These are phyloP conservation scores for Malurus elegans DNA, from an alignment of 2,113 vertebrate species.

Conservation along the genomic window DNA sequence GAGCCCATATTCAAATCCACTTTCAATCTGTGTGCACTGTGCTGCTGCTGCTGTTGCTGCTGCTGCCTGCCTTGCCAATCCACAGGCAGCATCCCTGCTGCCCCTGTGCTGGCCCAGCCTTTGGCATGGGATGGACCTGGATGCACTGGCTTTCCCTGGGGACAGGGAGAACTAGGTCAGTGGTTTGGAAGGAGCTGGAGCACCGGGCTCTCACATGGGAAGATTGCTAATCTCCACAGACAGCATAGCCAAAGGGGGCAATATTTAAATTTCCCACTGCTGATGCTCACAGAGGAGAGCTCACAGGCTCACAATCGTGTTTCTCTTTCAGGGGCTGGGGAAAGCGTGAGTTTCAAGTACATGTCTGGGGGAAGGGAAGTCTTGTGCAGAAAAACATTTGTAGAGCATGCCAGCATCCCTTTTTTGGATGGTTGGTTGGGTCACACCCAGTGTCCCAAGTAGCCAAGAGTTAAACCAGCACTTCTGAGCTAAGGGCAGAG, in stretches of 20 bases:
- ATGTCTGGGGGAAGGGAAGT: neutral
- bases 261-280: neutral
- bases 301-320: neutral
- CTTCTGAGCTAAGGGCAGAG: neutral
- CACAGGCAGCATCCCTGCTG: neutral
- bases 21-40: slow-evolving; percentile 8
- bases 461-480: neutral
- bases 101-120: neutral
- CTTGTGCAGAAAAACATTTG: neutral
- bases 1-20: slow-evolving; percentile 62
- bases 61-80: neutral
- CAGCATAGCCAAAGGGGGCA: slow-evolving; percentile 29
- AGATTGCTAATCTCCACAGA: slow-evolving; percentile 19
- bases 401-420: neutral
- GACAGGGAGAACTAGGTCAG: slow-evolving; percentile 39
- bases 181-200: neutral
- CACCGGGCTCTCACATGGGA: neutral
- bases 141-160: neutral
- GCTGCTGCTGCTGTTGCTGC: neutral
- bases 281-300: neutral
- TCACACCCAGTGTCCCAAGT: neutral
- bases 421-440: neutral
- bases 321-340: neutral
- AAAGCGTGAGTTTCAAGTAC: neutral
- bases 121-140: neutral